Evolutionary conservation across 2,113 vertebrate species (phyloP), one percentile per base, ranked within the genome.

Genomic region (Arizona elegans): DNA sequence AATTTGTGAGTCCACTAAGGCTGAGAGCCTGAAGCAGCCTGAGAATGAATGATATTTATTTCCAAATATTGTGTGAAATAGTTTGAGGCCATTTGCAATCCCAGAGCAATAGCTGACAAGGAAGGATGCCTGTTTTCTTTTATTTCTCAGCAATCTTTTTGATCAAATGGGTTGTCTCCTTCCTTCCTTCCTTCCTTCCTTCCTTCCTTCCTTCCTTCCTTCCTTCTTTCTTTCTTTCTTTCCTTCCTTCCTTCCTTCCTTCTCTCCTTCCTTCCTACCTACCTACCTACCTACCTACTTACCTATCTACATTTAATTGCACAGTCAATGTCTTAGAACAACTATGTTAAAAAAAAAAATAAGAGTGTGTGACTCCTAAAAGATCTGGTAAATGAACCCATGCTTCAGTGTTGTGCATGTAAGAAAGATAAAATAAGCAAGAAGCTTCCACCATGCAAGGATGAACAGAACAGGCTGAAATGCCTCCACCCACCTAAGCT

Each of bases 31-130:
- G 95, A 91, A 0, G 92, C 93, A 0, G 93, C 92, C 95, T 93
- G 96, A 94, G 91, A 95, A 97, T 95, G 96, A 97, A 93, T 93
- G 96, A 95, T 96, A 97, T 97, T 97, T 96, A 96, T 97, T 96
- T 97, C 95, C 96, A 94, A 97, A 97, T 96, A 96, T 92, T 97
- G 93, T 96, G 92, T 90, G 95, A 97, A 97, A 97, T 97, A 94
- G 90, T 96, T 96, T 88, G 29, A 90, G 94, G 86, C 93, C 94
- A 93, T 95, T 95, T 95, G 86, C 94, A 96, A 95, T 95, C 93
- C 93, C 50, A 58, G 92, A 81, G 94, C 91, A 2, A 12, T 33
- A 54, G 29, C 1, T 3, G 29, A 54, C 29, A 53, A 43, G 38
- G 47, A 59, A 58, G 85, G 86, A 8, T 87, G 86, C 29, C 88